Conservation (phyloP, 2,113 vertebrate species). For the Phodopus roborovskii region DNA sequence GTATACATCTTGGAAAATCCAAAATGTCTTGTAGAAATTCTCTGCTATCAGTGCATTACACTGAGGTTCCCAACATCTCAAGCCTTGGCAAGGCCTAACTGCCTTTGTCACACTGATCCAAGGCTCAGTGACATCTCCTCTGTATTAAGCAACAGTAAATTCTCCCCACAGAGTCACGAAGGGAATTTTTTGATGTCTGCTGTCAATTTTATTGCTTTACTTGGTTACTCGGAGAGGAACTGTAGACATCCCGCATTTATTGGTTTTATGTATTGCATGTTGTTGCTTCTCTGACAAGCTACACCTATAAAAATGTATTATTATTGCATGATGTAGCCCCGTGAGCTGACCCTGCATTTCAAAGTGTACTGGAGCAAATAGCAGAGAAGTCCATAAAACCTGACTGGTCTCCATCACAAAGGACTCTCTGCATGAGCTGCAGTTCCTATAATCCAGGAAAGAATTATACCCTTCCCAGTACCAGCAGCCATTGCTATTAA, state of each 20-base stretch:
- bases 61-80: not conserved
- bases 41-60: not conserved
- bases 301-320: conserved; percentile 75
- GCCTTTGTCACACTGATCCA: not conserved
- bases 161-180: conserved; percentile 8
- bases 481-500: not conserved
- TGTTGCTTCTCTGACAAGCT: conserved; percentile 50
- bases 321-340: conserved; percentile 64
- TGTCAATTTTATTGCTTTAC: conserved; percentile 72
- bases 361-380: conserved; percentile 64
- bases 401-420: not conserved
- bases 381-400: conserved; percentile 44
- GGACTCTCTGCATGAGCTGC: not conserved
- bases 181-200: conserved; percentile 18
- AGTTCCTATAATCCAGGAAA: not conserved
- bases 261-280: not conserved
- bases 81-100: not conserved
- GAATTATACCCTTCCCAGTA: conserved; percentile 14
- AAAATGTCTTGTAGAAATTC: not conserved
- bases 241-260: not conserved
- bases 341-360: conserved; percentile 63
- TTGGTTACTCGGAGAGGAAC: not conserved
- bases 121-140: conserved; percentile 49
- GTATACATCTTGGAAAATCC: not conserved
- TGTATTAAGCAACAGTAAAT: conserved; percentile 76